phyloP scores from a whole-genome alignment of 2,113 vertebrate genomes.

The Columba livia region DNA sequence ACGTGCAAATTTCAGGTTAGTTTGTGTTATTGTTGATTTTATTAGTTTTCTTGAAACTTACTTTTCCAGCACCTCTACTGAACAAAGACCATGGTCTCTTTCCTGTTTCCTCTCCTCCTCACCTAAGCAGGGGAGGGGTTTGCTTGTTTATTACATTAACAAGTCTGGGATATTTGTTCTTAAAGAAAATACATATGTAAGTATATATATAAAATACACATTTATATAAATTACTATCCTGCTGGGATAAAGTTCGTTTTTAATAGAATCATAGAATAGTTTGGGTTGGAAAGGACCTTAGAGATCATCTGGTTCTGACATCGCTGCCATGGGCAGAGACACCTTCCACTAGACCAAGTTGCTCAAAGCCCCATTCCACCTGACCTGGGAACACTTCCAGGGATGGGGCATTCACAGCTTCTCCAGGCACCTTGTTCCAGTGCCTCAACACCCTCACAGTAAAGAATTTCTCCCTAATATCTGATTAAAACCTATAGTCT shows the following conservation, averaged over 20 bases:
- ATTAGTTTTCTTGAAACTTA: neutral
- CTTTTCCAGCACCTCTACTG: neutral
- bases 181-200: neutral
- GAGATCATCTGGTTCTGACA: neutral
- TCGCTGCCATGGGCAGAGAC: neutral
- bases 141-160: neutral
- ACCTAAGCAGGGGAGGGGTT: neutral
- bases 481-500: neutral
- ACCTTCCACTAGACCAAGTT: neutral
- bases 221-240: neutral
- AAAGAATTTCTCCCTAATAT: neutral
- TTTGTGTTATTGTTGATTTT: neutral
- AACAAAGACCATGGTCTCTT: rapidly evolving
- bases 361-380: neutral
- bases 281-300: neutral
- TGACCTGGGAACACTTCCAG: neutral
- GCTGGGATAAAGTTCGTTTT: neutral
- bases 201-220: neutral
- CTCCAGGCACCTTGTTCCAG: neutral
- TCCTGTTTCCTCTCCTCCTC: neutral
- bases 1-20: constrained; percentile 91
- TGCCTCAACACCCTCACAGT: neutral
- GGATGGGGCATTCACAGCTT: neutral
- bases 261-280: neutral
- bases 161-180: neutral